Base-by-base conservation (phyloP, 1,140 invertebrate species). In the Ceratina calcarata region DNA sequence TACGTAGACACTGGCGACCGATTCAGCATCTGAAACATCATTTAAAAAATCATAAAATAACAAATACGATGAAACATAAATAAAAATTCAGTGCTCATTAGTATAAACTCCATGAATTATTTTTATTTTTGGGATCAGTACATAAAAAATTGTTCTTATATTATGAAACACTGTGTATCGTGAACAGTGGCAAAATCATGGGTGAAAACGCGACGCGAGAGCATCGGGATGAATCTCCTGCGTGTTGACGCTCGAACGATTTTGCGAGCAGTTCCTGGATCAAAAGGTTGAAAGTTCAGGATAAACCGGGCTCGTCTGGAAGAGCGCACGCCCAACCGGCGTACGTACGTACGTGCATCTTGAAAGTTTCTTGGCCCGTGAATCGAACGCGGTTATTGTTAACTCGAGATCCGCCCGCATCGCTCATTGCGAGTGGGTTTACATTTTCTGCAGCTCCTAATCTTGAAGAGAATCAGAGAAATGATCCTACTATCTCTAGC, bases 181-280 rank as follows among this genome's bases (percentile, higher is more conserved):
- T n/a, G 22, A 61, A 45, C 10, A 45, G 22, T 10, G 55, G 10
- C 49, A 22, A 64, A 51, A 69, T 18, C 7, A 12, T 15, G 32
- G 24, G 18, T 4, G 45, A 45, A 13, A 32, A 22, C 32, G 55
- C 37, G 49, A 20, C 15, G 13, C 55, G 65, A 60, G 16, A 61
- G 62, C 49, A 6, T 20, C 13, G 55, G 58, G 55, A 75, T 1
- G 27, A 32, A 32, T 77, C 22, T 22, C 16, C 4, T 45, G 49
- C 16, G 15, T 12, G 2, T 15, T 2, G 53, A 37, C 12, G 66
- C 57, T 22, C 12, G 66, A 70, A 61, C 20, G 67, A 70, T 62
- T 62, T 62, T 37, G 75, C 22, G 6, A 70, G 67, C 57, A 22
- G 75, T 70, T 62, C 15, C n/a, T n/a, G 45, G 45, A 61, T 70